A percentile compares a stretch with the other conserved stretches of the same genome.
Evolutionary conservation across 2,113 vertebrate genomes (phyloP).

Genomic region (Phycodurus eques): DNA sequence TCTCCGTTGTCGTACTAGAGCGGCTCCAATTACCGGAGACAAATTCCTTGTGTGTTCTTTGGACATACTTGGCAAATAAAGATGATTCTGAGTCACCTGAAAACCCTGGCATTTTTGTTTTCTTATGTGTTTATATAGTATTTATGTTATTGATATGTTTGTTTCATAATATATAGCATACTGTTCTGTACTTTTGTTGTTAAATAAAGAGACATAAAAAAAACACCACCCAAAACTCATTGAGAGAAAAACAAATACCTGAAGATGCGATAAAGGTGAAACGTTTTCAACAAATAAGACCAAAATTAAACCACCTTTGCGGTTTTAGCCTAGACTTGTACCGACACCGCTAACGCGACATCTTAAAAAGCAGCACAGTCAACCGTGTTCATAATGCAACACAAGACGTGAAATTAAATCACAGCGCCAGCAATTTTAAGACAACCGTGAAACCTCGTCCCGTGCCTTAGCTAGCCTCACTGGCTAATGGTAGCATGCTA

Average conservation of each 20-base stretch:
- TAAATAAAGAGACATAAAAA: background rate
- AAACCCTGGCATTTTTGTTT: too few relatives aligned
- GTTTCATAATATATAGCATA: too few relatives aligned
- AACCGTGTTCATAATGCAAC: background rate
- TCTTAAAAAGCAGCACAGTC: background rate
- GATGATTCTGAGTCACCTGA: too few relatives aligned
- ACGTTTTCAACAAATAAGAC: background rate
- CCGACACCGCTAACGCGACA: background rate
- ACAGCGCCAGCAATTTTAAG: background rate
- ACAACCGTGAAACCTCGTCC: background rate
- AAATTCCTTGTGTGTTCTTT: too few relatives aligned
- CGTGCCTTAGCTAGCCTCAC: conserved; percentile 18
- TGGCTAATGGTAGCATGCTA: conserved; percentile 29
- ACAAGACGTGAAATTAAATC: background rate
- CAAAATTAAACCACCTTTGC: background rate
- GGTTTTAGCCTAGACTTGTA: background rate
- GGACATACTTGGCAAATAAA: too few relatives aligned
- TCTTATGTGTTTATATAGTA: too few relatives aligned
- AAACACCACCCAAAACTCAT: background rate
- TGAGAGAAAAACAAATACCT: too few relatives aligned
- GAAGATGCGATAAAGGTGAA: background rate
- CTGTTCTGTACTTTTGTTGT: too few relatives aligned
- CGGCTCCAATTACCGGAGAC: too few relatives aligned
- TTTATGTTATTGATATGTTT: too few relatives aligned
- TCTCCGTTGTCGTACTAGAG: too few relatives aligned